A percentile compares a stretch with the other conserved stretches of the same genome.
Evolutionary conservation across 2,113 vertebrate genomes (phyloP).

Genomic region (Gasterosteus nipponicus): DNA sequence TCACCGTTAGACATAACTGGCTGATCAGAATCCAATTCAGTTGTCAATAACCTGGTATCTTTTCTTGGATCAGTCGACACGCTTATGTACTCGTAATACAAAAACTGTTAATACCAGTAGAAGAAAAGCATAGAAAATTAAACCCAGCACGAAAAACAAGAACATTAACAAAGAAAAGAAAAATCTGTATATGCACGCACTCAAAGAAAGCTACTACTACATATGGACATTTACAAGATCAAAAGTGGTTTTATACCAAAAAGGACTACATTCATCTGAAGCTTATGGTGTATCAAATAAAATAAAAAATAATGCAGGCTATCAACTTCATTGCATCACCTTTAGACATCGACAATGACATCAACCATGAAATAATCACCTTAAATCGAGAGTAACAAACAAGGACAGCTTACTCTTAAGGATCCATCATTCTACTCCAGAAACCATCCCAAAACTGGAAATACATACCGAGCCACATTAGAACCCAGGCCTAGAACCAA

Average conservation of each 20-base stretch:
- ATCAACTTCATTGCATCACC: conserved; percentile 8
- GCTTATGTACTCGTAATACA: conserved; percentile 10
- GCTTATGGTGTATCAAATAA: conserved; percentile 2
- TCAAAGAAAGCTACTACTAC: conserved; percentile 22
- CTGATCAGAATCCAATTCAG: background rate
- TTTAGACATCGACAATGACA: background rate
- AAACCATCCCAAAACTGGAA: background rate
- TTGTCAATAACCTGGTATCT: background rate
- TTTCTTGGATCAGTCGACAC: conserved; percentile 23
- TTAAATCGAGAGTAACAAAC: background rate
- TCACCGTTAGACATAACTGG: conserved; percentile 28
- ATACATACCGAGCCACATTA: background rate
- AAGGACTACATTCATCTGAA: conserved; percentile 30
- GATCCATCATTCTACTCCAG: background rate
- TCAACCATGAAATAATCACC: background rate
- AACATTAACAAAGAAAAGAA: background rate
- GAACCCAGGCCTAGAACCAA: background rate
- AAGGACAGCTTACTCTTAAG: background rate
- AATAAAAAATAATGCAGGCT: background rate
- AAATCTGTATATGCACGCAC: conserved; percentile 1
- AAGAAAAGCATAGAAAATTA: conserved; percentile 15
- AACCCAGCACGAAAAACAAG: conserved; percentile 14
- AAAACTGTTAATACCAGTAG: background rate
- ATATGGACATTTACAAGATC: conserved; percentile 44
- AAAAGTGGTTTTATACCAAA: conserved; percentile 22